Base-by-base conservation (phyloP, 2,797 vertebrate genomes). In the Furcifer pardalis region DNA sequence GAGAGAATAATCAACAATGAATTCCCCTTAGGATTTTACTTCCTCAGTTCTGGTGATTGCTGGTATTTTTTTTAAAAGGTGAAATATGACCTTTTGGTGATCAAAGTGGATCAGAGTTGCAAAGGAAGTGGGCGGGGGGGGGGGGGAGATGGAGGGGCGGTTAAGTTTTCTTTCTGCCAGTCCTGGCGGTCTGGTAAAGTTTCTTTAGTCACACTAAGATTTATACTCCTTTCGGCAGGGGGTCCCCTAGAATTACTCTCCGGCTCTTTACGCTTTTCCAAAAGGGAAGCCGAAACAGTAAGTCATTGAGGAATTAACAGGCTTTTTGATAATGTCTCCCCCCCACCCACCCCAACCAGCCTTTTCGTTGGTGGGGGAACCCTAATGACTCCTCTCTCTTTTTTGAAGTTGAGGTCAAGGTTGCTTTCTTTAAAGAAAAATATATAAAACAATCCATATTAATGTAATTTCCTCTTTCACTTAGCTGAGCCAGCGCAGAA, bases 361-460 rank as follows among this genome's bases (percentile, higher is more conserved):
- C 4, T 91, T 94, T 93, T 90, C 88, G 90, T 13, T 92, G 35
- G 52, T 27, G 91, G 88, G 89, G 90, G 23, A 91, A 85, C 91
- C 75, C 94, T 94, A 91, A 95, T 93, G 94, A 91, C 93, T 32
- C 37, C n/a, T 21, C 52, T 7, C 94, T 93, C 19, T 94, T 95
- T 94, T 95, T 94, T 96, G 94, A 96, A 95, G 95, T 94, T 65
- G 93, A 91, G 95, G 95, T 95, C 95, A 96, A 92, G 90, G 92
- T 94, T 91, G 91, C 87, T 90, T 94, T 96, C 92, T 95, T 95
- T 69, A 94, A 71, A 78, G 46, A 59, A 59, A 37, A 66, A 37
- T n/a, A 69, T 95, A 94, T 94, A 94, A 95, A 96, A 94, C 95
- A 95, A 94, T 95, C 95, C 94, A 91, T 94, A 96, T 95, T 95